Conservation (phyloP, 2,113 vertebrate species). For the Ammodytes marinus region DNA sequence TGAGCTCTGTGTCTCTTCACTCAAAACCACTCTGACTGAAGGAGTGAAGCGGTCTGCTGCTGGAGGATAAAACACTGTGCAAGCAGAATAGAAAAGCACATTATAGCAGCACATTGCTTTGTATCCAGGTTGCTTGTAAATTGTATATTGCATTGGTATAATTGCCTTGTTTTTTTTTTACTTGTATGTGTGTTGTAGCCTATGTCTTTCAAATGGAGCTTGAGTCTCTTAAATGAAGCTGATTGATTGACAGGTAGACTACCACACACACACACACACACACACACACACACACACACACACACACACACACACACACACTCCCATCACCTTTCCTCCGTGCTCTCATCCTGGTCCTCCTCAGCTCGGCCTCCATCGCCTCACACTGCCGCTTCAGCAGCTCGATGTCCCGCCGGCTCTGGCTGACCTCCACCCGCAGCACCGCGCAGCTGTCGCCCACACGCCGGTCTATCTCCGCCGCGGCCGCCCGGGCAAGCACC, state of each 20-base stretch:
- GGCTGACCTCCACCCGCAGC: conserved; percentile 78
- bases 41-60: conserved; percentile 26
- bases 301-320: neutral
- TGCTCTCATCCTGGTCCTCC: conserved; percentile 62
- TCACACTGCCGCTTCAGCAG: conserved; percentile 74
- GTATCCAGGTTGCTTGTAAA: no score
- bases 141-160: no score
- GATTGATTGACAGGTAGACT: no score
- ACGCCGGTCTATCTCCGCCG: conserved; percentile 78
- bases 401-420: conserved; percentile 79
- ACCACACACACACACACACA: no score
- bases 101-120: no score
- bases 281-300: no score
- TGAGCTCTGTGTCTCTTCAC: conserved; percentile 16
- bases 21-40: conserved; percentile 31
- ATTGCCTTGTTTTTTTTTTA: no score
- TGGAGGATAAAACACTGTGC: conserved; percentile 36
- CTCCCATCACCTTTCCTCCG: conserved; percentile 66
- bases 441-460: conserved; percentile 80
- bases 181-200: no score
- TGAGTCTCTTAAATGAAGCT: no score
- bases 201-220: no score
- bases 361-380: conserved; percentile 79
- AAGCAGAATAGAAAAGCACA: neutral
- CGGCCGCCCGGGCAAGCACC: conserved; percentile 77